These are phyloP conservation scores for Stigmatopora argus DNA, from an alignment of 2,113 vertebrate species.

Conservation along the genomic window DNA sequence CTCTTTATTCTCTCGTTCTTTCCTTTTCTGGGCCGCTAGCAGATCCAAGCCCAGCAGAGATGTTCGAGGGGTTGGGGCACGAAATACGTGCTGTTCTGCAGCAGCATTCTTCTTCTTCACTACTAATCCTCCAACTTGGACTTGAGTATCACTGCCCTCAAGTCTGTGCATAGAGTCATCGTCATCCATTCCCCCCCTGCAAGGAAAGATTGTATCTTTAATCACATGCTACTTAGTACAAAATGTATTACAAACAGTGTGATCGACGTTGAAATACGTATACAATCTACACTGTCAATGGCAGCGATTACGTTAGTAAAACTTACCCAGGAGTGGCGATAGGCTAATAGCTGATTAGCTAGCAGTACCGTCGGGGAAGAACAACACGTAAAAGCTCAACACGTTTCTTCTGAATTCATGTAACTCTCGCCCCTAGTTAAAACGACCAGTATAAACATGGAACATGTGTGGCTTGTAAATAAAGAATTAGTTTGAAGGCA, in stretches of 20 bases:
- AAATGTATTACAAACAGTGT: background rate
- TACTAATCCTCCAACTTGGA: slow-evolving; percentile 81
- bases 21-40: slow-evolving; percentile 90
- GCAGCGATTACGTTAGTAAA: background rate
- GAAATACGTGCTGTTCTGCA: slow-evolving; percentile 85
- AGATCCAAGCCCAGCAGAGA: slow-evolving; percentile 89
- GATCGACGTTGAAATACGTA: background rate
- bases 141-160: slow-evolving; percentile 72
- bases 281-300: background rate
- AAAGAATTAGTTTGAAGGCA: background rate
- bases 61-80: slow-evolving; percentile 84
- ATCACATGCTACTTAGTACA: no score
- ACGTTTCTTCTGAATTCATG: background rate
- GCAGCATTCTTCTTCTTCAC: slow-evolving; percentile 78
- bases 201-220: slow-evolving; percentile 8
- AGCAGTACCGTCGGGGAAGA: background rate
- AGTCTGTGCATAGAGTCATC: slow-evolving; percentile 81
- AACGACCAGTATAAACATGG: background rate
- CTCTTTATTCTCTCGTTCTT: slow-evolving; percentile 80
- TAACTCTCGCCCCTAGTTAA: background rate
- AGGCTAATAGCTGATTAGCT: background rate
- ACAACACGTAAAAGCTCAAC: background rate
- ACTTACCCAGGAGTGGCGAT: background rate
- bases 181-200: slow-evolving; percentile 62
- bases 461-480: background rate